Evolutionary conservation across 2,113 vertebrate species (phyloP).

Genomic region (Meriones unguiculatus): DNA sequence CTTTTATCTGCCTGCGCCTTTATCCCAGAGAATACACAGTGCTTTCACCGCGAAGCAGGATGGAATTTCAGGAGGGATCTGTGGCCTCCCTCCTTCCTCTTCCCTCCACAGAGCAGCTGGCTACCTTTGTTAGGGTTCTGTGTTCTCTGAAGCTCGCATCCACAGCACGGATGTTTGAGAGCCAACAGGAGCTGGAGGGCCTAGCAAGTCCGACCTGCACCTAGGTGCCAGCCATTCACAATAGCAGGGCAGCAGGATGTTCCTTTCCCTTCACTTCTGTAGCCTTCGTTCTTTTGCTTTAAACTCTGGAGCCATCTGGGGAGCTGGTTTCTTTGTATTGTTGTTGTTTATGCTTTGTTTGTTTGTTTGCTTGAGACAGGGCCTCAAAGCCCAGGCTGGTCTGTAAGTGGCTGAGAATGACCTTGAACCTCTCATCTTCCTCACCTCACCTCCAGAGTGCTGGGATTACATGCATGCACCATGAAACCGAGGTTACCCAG

Average conservation of each 20-base stretch:
- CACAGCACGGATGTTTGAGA: neutral
- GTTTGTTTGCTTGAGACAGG: neutral
- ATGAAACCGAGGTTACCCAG: neutral
- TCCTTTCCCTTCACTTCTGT: no score
- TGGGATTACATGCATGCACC: neutral
- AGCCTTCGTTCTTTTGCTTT: neutral
- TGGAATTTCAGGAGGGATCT: constrained; percentile 12
- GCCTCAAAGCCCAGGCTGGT: neutral
- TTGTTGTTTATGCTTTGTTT: neutral
- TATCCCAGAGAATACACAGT: neutral
- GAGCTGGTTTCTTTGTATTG: neutral
- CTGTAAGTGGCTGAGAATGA: neutral
- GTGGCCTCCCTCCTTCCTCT: neutral
- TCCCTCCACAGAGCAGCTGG: neutral
- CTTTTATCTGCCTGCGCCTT: neutral
- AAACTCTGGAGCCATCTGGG: neutral
- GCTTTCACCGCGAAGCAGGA: neutral
- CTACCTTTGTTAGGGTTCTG: neutral
- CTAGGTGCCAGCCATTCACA: neutral
- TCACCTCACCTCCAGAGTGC: neutral
- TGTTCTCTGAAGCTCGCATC: neutral
- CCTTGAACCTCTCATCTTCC: neutral
- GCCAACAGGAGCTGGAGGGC: neutral
- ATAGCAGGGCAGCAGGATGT: neutral
- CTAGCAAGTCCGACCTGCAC: neutral